Evolutionary conservation across 2,797 vertebrate species (phyloP), one percentile per base, ranked within the genome.

Genomic region (Acanthurus tractus): DNA sequence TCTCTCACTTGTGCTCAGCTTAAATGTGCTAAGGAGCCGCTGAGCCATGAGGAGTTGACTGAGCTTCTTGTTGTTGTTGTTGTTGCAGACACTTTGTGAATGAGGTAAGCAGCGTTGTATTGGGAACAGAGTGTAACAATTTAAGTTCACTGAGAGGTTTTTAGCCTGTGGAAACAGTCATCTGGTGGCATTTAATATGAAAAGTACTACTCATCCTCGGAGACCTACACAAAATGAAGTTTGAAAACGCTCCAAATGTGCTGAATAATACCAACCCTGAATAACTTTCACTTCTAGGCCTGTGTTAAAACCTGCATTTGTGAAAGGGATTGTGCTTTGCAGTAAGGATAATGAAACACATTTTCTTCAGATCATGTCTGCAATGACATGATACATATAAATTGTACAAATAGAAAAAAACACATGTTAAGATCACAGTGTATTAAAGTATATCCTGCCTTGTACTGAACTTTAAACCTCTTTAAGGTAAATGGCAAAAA

Each of bases 181-280:
- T 75, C 38, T 56, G 29, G 63, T 63, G 61, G 62, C 53, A 62
- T 78, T 84, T 76, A 45, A 78, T 50, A 70, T 65, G 42, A 81
- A 80, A 84, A 58, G 63, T 76, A 62, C 17, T 62, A 71, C 49
- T 83, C 23, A 69, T 78, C 71, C 52, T 75, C 45, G 3, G 72
- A 84, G 46, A 78, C 15, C 23, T 49, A 62, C 74, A 71, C 10
- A 18, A 54, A 63, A 12, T 38, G n/a, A 71, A 71, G 53, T 66
- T 25, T 8, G 29, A 63, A 67, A 81, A 65, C 50, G 25, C 56
- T 76, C 63, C 45, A 72, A 34, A 72, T 64, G 40, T 70, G 42
- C 69, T 38, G 49, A 74, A 63, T 40, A 58, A 67, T 15, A 64
- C 57, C 57, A 55, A 11, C 25, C 25, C 34, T n/a, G 45, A 4